Conservation (phyloP, 2,797 vertebrate species). For the Xenopus petersii region DNA sequence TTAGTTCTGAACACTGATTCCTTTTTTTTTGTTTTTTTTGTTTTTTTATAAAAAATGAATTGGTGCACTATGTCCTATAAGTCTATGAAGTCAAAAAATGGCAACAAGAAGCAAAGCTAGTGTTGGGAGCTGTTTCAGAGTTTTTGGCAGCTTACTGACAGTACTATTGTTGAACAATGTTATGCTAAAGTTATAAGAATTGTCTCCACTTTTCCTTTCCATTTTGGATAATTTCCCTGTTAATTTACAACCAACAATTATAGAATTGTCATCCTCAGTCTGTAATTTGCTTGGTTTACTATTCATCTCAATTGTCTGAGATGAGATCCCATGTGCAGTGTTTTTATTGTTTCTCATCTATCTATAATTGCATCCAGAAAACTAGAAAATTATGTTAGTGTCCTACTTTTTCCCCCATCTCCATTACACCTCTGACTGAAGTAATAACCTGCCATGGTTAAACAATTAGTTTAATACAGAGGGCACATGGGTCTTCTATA, state of each 20-base stretch:
- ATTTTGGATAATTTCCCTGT: constrained; percentile 13
- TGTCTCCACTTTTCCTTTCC: neutral
- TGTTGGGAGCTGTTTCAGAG: too few relatives aligned
- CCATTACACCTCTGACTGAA: constrained; percentile 53
- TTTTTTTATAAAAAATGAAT: too few relatives aligned
- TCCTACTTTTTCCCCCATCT: constrained; percentile 51
- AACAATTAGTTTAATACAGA: constrained; percentile 58
- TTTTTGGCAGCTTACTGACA: too few relatives aligned
- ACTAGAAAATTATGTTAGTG: constrained; percentile 57
- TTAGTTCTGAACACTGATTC: too few relatives aligned
- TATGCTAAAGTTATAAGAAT: too few relatives aligned
- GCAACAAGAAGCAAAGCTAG: too few relatives aligned
- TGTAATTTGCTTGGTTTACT: constrained; percentile 43
- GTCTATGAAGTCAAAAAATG: too few relatives aligned
- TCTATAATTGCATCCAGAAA: constrained; percentile 62
- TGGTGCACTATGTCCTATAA: too few relatives aligned
- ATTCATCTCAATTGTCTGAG: constrained; percentile 46
- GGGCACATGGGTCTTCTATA: constrained; percentile 52
- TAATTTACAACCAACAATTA: constrained; percentile 57
- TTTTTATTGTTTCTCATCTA: constrained; percentile 58
- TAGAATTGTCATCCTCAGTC: constrained; percentile 53
- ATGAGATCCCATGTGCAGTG: constrained; percentile 51
- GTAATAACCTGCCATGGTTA: constrained; percentile 59
- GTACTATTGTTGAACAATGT: too few relatives aligned
- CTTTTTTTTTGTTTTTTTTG: too few relatives aligned